A percentile compares a stretch with the other conserved stretches of the same genome.
These are phyloP conservation scores for Peromyscus polionotus DNA, from an alignment of 2,113 vertebrate species.

Conservation along the genomic window DNA sequence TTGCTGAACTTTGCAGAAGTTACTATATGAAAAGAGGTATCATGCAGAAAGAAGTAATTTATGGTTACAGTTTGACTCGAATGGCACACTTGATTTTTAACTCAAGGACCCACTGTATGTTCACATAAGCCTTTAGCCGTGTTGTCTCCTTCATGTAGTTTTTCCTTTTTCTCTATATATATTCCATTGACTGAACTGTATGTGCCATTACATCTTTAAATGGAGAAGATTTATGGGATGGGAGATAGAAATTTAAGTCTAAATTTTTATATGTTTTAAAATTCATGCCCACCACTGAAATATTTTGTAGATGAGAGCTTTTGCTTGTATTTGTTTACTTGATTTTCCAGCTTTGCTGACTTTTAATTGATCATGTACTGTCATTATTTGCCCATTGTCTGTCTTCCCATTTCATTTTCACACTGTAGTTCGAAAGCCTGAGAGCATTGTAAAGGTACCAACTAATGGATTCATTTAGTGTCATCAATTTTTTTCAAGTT, in stretches of 20 bases:
- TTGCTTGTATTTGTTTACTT: background rate
- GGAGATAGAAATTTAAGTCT: background rate
- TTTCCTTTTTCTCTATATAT: background rate
- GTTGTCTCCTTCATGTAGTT: background rate
- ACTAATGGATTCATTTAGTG: background rate
- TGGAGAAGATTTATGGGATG: background rate
- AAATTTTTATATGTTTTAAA: background rate
- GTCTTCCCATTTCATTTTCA: background rate
- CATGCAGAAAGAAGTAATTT: background rate
- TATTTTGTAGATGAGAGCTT: background rate
- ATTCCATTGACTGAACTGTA: background rate
- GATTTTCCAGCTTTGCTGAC: background rate
- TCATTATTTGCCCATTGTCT: background rate
- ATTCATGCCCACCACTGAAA: background rate
- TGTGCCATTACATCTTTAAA: background rate
- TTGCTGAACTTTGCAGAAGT: background rate
- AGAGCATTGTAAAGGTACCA: background rate
- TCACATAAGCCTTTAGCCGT: conserved; percentile 13
- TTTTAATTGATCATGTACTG: background rate
- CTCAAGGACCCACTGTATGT: background rate
- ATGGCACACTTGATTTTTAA: background rate
- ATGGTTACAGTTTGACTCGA: background rate
- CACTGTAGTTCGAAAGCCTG: background rate
- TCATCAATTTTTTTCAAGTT: background rate
- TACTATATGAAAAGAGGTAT: background rate